phyloP scores from a whole-genome alignment of 2,113 vertebrate genomes.

The Malurus alboscapulatus region DNA sequence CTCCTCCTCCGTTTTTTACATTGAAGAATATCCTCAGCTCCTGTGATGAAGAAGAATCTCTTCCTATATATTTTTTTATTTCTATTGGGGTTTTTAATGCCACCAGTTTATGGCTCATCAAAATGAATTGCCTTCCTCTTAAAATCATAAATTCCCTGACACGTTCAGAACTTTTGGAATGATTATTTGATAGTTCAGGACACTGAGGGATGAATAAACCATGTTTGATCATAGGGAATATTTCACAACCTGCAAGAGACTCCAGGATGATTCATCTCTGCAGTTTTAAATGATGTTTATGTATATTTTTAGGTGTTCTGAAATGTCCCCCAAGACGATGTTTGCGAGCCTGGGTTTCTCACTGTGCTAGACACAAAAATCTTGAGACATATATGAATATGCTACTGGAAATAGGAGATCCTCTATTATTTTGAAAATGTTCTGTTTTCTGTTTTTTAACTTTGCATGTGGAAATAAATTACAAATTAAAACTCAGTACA shows the following conservation, averaged over 20 bases:
- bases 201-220: background rate
- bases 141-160: background rate
- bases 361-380: background rate
- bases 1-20: background rate
- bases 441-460: background rate
- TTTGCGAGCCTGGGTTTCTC: background rate
- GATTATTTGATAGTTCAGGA: background rate
- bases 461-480: background rate
- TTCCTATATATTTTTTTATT: background rate
- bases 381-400: background rate
- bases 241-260: background rate
- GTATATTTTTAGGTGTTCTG: background rate
- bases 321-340: background rate
- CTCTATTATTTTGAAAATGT: background rate
- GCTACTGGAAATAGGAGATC: background rate
- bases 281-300: background rate
- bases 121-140: background rate
- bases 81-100: background rate
- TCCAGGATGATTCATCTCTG: background rate
- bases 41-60: background rate
- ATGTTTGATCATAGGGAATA: background rate
- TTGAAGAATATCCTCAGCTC: background rate
- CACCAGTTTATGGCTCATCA: background rate
- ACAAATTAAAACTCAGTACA: background rate
- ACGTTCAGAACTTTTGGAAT: background rate